Conservation (phyloP, 2,888 invertebrate species). For the Protodeltote pygarga region DNA sequence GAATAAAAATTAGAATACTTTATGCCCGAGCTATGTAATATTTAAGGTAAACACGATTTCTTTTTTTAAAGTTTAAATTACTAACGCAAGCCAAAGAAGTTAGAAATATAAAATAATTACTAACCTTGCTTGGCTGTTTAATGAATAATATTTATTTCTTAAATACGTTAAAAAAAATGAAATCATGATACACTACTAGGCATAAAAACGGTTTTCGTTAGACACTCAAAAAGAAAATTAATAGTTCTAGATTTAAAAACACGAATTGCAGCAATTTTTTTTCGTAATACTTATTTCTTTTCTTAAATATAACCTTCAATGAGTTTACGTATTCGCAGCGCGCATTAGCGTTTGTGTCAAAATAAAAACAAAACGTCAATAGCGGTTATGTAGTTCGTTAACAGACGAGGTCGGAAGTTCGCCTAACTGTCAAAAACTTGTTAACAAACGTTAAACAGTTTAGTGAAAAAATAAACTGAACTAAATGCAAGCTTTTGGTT, state of each 20-base stretch:
- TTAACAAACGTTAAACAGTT: neutral
- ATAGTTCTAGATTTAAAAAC: slow-evolving; percentile 16
- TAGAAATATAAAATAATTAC: too few species aligned
- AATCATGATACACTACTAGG: neutral
- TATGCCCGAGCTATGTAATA: too few species aligned
- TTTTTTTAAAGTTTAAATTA: too few species aligned
- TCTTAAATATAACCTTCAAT: slow-evolving; percentile 30
- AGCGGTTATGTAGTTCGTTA: slow-evolving; percentile 7
- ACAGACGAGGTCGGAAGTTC: slow-evolving; percentile 30
- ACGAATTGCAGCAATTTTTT: slow-evolving; percentile 5
- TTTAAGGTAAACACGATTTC: too few species aligned
- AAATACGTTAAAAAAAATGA: neutral
- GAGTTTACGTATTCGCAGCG: slow-evolving; percentile 9
- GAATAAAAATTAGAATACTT: slow-evolving; percentile 13
- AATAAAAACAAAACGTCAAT: slow-evolving; percentile 23
- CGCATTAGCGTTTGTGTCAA: slow-evolving; percentile 23
- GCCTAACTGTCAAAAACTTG: slow-evolving; percentile 1
- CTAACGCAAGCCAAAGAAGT: too few species aligned
- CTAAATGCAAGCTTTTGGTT: neutral
- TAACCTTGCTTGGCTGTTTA: too few species aligned
- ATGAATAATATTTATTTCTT: too few species aligned
- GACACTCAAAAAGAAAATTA: slow-evolving; percentile 1
- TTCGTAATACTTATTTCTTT: too few species aligned
- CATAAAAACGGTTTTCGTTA: neutral
- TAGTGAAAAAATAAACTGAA: neutral